Percentiles rank a stretch among this genome's conserved stretches.
Conservation (phyloP, 2,113 vertebrate species). For the Nematolebias whitei region DNA sequence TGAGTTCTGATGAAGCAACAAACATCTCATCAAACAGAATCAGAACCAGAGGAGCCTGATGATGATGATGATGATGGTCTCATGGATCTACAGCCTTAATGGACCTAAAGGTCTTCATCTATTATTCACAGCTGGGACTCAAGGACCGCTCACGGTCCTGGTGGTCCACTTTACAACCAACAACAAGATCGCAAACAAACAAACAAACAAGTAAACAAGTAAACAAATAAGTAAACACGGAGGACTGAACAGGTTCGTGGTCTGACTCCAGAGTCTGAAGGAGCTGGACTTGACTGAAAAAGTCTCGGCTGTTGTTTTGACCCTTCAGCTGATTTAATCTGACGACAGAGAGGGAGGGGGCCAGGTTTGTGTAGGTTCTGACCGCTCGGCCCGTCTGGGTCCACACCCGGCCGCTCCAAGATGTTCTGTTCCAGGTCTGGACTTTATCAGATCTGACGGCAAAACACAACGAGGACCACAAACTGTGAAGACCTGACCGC, state of each 20-base stretch:
- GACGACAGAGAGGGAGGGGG: neutral
- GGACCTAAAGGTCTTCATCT: neutral
- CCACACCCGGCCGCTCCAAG: conserved; percentile 2
- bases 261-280: conserved; percentile 10
- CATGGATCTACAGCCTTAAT: neutral
- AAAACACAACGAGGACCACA: conserved; percentile 7
- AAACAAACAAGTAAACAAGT: no score
- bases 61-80: neutral
- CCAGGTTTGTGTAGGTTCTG: neutral
- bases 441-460: conserved; percentile 5
- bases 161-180: neutral
- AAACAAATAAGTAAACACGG: neutral
- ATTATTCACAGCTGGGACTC: neutral
- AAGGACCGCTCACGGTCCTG: no score
- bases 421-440: conserved; percentile 12
- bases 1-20: no score
- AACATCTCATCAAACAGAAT: neutral
- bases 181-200: conserved; percentile 1
- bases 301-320: neutral
- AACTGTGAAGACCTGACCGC: neutral
- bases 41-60: neutral
- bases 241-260: conserved; percentile 9
- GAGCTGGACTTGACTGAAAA: conserved; percentile 5
- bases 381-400: neutral
- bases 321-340: neutral